These are phyloP conservation scores for Perizoma flavofasciatum DNA, from an alignment of 2,888 invertebrate genomes.

Conservation along the genomic window DNA sequence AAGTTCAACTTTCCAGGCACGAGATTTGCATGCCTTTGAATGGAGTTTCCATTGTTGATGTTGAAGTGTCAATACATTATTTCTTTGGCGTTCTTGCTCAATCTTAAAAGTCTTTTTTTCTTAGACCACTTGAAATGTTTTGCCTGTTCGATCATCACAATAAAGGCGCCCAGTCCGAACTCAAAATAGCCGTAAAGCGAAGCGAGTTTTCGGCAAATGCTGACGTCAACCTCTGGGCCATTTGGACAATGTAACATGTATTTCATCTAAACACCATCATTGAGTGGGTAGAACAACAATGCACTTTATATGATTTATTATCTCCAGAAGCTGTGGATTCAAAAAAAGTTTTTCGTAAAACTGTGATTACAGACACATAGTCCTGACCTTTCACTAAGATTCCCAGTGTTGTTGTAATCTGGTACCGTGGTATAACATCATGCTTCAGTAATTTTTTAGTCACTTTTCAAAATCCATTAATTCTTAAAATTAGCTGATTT, in stretches of 20 bases:
- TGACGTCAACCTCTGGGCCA: conserved; percentile 68
- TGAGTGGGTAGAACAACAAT: conserved; percentile 24
- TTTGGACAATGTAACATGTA: conserved; percentile 63
- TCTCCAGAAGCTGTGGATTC: not conserved
- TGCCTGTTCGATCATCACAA: conserved; percentile 67
- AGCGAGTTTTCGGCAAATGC: conserved; percentile 65
- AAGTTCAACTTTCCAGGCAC: no score
- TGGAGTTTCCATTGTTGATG: not conserved
- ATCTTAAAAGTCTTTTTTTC: conserved; percentile 29
- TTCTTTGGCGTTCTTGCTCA: conserved; percentile 9
- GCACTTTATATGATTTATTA: not conserved
- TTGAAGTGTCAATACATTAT: conserved; percentile 8
- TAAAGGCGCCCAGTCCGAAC: conserved; percentile 59
- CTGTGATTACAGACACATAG: no score
- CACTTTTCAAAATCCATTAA: no score
- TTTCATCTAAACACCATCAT: conserved; percentile 32
- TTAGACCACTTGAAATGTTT: conserved; percentile 61
- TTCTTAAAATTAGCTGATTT: no score
- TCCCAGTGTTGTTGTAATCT: no score
- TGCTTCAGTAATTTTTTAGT: no score
- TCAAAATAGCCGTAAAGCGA: conserved; percentile 59
- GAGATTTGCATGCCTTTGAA: no score
- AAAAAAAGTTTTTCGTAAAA: not conserved
- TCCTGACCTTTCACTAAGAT: no score
- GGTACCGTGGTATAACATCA: no score